phyloP scores from a whole-genome alignment of 2,888 invertebrate genomes.

The Euspilapteryx auroguttella region DNA sequence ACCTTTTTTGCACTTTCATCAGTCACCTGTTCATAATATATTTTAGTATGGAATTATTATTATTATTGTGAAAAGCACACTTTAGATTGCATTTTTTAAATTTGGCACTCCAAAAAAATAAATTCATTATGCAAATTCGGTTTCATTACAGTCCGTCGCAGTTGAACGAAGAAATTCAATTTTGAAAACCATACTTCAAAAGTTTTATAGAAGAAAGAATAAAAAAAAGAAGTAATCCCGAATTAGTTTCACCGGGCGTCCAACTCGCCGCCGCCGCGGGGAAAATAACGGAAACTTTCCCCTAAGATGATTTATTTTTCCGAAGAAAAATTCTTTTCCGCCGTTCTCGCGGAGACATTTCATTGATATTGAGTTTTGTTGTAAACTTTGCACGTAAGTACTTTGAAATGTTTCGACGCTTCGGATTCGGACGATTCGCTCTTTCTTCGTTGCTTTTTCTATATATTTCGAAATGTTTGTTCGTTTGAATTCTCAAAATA shows the following conservation, averaged over 20 bases:
- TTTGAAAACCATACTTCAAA: conserved; percentile 51
- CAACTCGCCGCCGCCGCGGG: conserved; percentile 34
- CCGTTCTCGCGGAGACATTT: conserved; percentile 31
- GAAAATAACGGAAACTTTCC: conserved; percentile 36
- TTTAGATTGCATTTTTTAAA: too few species aligned
- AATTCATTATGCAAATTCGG: too few species aligned
- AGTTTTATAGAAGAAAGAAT: conserved; percentile 30
- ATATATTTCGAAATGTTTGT: too few species aligned
- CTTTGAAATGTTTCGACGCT: conserved; percentile 35
- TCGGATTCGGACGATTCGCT: conserved; percentile 18
- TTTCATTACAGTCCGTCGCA: too few species aligned
- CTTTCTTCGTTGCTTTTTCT: too few species aligned
- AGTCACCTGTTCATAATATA: too few species aligned
- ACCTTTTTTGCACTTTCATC: too few species aligned
- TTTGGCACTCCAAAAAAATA: too few species aligned
- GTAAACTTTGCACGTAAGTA: conserved; percentile 31
- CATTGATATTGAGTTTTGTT: conserved; percentile 52
- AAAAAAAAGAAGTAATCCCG: too few species aligned
- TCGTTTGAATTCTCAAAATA: too few species aligned
- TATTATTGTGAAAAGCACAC: too few species aligned
- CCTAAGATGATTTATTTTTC: conserved; percentile 51
- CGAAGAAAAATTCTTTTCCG: conserved; percentile 34
- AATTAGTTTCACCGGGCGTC: conserved; percentile 44
- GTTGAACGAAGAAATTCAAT: conserved; percentile 52
- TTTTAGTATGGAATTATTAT: too few species aligned